Percentiles rank a stretch among this genome's conserved stretches.
Conservation (phyloP, 2,797 vertebrate genomes). For the Gymnocypris eckloni region DNA sequence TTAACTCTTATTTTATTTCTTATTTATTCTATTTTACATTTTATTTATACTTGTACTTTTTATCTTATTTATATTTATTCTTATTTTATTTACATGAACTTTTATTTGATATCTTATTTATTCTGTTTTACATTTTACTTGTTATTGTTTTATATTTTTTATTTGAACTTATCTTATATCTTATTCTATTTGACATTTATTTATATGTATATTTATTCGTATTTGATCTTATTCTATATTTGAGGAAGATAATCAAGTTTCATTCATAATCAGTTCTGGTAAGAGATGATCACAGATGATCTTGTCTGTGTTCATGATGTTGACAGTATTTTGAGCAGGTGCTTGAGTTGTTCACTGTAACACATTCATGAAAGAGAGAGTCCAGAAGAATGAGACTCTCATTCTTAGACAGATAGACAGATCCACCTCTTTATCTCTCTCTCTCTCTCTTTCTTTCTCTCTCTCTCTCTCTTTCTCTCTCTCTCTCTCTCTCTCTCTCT, state of each 20-base stretch:
- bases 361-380: conserved; percentile 41
- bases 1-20: not conserved
- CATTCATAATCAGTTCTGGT: not conserved
- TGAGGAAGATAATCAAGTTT: not conserved
- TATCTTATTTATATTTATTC: no score
- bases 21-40: not conserved
- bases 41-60: not conserved
- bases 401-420: conserved; percentile 37
- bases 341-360: not conserved
- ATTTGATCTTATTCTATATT: not conserved
- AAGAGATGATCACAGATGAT: not conserved
- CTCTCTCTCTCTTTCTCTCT: no score
- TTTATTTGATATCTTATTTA: not conserved
- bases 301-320: not conserved
- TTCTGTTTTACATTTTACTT: not conserved
- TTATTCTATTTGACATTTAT: not conserved
- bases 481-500: no score
- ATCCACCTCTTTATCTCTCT: not conserved
- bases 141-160: not conserved
- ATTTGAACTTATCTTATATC: not conserved
- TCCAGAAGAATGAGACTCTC: not conserved
- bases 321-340: not conserved
- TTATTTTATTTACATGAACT: not conserved
- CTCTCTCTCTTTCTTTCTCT: no score
- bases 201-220: not conserved